phyloP scores from a whole-genome alignment of 2,113 vertebrate genomes.

The Passer montanus region DNA sequence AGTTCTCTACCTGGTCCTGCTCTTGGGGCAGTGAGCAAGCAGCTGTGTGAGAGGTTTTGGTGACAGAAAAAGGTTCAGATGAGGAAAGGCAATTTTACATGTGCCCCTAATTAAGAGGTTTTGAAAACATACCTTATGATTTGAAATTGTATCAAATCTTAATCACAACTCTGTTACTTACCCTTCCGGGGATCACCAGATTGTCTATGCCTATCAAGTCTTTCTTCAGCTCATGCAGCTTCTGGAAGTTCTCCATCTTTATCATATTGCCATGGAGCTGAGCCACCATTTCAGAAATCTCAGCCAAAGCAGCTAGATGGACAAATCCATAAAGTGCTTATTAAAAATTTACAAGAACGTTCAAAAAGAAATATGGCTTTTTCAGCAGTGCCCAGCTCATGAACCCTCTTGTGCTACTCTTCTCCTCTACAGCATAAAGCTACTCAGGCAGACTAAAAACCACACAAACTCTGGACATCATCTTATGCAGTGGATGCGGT shows the following conservation, averaged over 20 bases:
- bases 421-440: not conserved
- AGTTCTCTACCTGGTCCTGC: fast-evolving
- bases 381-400: not conserved
- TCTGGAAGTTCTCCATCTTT: conserved; percentile 98
- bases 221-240: conserved; percentile 94
- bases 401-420: not conserved
- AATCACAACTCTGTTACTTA: conserved; percentile 58
- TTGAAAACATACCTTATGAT: not conserved
- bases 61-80: not conserved
- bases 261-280: conserved; percentile 89
- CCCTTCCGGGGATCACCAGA: conserved; percentile 88
- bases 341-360: not conserved
- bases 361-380: not conserved
- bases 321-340: not conserved
- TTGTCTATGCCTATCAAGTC: conserved; percentile 93
- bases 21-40: not conserved
- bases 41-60: too few relatives aligned
- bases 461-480: not conserved
- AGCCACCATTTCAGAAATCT: conserved; percentile 91
- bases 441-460: not conserved
- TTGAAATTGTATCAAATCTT: not conserved
- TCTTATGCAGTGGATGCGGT: not conserved
- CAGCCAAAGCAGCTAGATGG: conserved; percentile 88
- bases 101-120: not conserved
- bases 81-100: not conserved